Percentiles rank a stretch among this genome's conserved stretches.
Conservation (phyloP, 2,797 vertebrate genomes). For the Vireo griseus region DNA sequence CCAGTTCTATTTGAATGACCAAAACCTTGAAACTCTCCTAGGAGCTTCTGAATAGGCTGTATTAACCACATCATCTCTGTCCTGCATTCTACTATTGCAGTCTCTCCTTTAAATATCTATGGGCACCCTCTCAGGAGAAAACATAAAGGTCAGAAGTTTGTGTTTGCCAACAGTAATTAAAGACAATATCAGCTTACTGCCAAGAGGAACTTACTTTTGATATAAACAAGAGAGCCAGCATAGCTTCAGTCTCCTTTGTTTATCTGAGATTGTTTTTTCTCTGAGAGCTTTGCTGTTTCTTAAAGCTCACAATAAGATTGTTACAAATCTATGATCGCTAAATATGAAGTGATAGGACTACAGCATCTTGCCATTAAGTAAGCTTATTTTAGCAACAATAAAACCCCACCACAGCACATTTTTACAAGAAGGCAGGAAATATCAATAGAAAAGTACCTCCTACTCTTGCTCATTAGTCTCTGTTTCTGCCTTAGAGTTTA, state of each 20-base stretch:
- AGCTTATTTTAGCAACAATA: neutral
- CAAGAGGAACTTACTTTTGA: neutral
- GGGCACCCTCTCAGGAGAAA: neutral
- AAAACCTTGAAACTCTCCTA: neutral
- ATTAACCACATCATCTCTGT: neutral
- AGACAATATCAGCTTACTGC: neutral
- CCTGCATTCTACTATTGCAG: neutral
- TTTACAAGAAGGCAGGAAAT: neutral
- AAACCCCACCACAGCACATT: neutral
- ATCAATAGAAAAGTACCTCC: neutral
- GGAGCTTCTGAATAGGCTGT: neutral
- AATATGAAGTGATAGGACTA: neutral
- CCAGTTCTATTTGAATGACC: neutral
- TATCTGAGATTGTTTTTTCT: neutral
- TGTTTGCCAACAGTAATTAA: neutral
- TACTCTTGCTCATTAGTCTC: neutral
- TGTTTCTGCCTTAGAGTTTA: neutral
- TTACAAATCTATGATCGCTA: neutral
- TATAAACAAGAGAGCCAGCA: neutral
- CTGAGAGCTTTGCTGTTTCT: neutral
- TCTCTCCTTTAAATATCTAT: neutral
- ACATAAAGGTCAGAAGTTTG: neutral
- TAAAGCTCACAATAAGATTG: neutral
- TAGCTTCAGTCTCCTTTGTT: neutral
- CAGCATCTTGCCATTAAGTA: neutral